phyloP scores from a whole-genome alignment of 1,140 invertebrate species.

The Cherax destructor region DNA sequence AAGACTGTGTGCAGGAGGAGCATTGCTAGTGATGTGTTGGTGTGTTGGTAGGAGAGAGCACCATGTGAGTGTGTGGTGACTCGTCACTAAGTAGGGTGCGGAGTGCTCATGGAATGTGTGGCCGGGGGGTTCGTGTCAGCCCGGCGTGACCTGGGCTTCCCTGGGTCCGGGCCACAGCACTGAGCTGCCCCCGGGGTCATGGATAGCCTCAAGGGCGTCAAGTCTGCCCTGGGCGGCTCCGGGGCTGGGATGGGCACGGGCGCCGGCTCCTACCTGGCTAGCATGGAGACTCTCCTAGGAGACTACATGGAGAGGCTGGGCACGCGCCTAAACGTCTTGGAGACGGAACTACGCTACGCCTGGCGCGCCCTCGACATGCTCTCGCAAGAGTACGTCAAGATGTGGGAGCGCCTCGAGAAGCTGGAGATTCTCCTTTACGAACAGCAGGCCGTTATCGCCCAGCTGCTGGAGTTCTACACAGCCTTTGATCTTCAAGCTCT shows the following conservation, averaged over 20 bases:
- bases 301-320: conserved; percentile 93
- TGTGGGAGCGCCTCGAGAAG: conserved; percentile 94
- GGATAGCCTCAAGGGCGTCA: conserved; percentile 65
- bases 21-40: conserved; percentile 31
- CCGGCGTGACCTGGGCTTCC: conserved; percentile 58
- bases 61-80: conserved; percentile 41
- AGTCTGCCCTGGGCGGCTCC: conserved; percentile 65
- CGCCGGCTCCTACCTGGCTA: conserved; percentile 67
- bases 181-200: conserved; percentile 46
- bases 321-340: conserved; percentile 88
- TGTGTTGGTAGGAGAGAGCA: conserved; percentile 22
- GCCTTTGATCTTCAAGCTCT: conserved; percentile 70
- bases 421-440: conserved; percentile 91
- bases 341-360: conserved; percentile 92
- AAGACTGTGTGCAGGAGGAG: not conserved
- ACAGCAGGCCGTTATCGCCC: conserved; percentile 93
- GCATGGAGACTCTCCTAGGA: conserved; percentile 79
- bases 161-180: conserved; percentile 42
- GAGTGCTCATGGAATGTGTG: conserved; percentile 63
- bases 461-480: conserved; percentile 87
- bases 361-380: conserved; percentile 93
- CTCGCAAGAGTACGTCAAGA: conserved; percentile 93
- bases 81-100: conserved; percentile 12
- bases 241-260: conserved; percentile 45
- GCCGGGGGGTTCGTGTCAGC: conserved; percentile 41